Conservation (phyloP, 1,140 invertebrate species). For the Globodera rostochiensis region DNA sequence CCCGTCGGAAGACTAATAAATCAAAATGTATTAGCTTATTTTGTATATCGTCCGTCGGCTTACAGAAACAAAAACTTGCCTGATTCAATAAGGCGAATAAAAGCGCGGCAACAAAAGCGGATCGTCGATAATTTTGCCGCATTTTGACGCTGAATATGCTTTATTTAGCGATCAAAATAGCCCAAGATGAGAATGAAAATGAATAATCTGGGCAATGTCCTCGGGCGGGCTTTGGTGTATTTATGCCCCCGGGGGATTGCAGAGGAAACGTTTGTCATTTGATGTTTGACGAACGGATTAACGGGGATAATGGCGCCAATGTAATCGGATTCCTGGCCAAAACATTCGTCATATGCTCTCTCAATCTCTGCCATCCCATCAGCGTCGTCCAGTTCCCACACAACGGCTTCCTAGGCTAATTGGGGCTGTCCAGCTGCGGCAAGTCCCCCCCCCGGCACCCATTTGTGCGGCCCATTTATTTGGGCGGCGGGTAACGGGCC, state of each 20-base stretch:
- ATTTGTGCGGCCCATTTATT: no score
- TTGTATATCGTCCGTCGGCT: no score
- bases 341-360: neutral
- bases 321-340: neutral
- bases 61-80: no score
- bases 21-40: no score
- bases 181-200: neutral
- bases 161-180: neutral
- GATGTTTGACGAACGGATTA: conserved; percentile 2
- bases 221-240: neutral
- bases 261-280: neutral
- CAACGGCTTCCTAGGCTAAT: neutral
- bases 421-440: neutral
- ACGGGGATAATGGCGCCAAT: neutral
- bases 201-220: neutral
- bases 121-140: neutral
- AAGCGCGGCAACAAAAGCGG: neutral
- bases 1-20: neutral
- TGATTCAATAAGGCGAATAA: neutral
- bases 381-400: no score
- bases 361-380: no score
- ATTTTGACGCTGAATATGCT: neutral
- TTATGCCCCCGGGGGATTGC: neutral
- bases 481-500: no score
- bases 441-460: no score